phyloP scores from a whole-genome alignment of 2,113 vertebrate genomes.

The Syngnathus typhle region DNA sequence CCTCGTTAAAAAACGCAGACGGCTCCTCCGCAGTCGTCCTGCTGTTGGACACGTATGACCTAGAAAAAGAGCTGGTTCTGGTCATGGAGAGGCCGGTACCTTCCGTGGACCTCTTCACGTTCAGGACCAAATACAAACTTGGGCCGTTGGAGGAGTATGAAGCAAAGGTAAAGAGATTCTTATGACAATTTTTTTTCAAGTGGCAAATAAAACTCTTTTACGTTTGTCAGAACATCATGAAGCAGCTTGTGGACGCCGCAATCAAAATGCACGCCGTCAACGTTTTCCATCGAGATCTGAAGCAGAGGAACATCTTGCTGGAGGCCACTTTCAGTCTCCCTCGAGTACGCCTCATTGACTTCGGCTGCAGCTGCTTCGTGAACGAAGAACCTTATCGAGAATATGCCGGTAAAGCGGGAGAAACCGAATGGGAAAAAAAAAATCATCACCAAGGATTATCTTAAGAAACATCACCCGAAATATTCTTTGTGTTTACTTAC shows the following conservation, averaged over 20 bases:
- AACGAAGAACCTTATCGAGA: background rate
- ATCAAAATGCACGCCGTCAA: constrained; percentile 3
- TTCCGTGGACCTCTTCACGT: constrained; percentile 5
- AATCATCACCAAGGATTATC: background rate
- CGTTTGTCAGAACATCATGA: constrained; percentile 5
- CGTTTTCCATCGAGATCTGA: constrained; percentile 9
- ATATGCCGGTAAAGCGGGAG: background rate
- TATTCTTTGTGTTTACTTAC: background rate
- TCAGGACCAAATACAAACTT: background rate
- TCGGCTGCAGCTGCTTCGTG: constrained; percentile 5
- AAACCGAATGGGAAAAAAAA: background rate
- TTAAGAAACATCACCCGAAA: too few relatives aligned
- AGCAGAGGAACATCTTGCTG: background rate
- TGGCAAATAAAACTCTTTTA: too few relatives aligned
- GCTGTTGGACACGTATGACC: constrained; percentile 4
- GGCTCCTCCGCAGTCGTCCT: background rate
- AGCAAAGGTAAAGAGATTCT: constrained; percentile 3
- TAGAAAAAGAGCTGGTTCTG: constrained; percentile 2
- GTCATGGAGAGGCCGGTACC: constrained; percentile 10
- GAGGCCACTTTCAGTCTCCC: constrained; percentile 1
- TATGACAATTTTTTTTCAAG: too few relatives aligned
- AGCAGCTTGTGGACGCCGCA: constrained; percentile 5
- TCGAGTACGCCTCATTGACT: constrained; percentile 1
- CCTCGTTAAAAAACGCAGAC: background rate
- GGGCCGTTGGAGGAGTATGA: background rate